Evolutionary conservation across 2,888 invertebrate genomes (phyloP).

Genomic region (Ormyrus pomaceus): DNA sequence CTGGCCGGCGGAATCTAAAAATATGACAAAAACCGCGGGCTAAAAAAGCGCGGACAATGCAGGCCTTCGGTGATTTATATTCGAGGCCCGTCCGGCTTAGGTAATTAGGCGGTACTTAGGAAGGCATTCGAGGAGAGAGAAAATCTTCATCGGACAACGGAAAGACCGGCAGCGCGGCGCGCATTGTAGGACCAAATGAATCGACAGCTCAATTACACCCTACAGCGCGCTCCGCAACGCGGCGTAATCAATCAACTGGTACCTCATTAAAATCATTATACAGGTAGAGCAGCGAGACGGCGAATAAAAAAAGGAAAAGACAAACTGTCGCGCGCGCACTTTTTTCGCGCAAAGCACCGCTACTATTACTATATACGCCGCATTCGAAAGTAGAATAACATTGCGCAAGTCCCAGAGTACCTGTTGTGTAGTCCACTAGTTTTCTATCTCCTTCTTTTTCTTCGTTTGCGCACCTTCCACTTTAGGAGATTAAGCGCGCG

Average conservation of each 20-base stretch:
- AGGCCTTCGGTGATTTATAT: conserved; percentile 11
- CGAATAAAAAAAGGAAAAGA: conserved; percentile 19
- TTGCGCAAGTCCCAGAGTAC: conserved; percentile 20
- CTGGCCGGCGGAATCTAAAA: no score
- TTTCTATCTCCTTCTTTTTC: no score
- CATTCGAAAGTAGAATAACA: conserved; percentile 56
- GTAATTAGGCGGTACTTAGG: conserved; percentile 21
- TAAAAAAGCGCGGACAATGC: background rate
- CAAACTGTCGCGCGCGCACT: conserved; percentile 31
- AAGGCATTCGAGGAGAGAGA: conserved; percentile 2
- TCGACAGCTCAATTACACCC: conserved; percentile 52
- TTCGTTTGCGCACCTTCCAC: no score
- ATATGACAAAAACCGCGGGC: no score
- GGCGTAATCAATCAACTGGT: conserved; percentile 51
- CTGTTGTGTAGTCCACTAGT: background rate
- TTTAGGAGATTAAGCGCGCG: no score
- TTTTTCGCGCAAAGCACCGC: conserved; percentile 30
- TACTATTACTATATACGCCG: conserved; percentile 53
- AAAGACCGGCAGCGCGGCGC: conserved; percentile 4
- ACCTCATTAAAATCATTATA: conserved; percentile 53
- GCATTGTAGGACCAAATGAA: conserved; percentile 53
- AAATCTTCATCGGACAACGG: background rate
- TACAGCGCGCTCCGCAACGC: background rate
- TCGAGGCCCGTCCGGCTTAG: background rate
- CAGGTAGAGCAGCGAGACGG: background rate